Percentiles rank a stretch among this genome's conserved stretches.
Evolutionary conservation across 2,888 invertebrate species (phyloP).

Genomic region (Ecdyonurus torrentis): DNA sequence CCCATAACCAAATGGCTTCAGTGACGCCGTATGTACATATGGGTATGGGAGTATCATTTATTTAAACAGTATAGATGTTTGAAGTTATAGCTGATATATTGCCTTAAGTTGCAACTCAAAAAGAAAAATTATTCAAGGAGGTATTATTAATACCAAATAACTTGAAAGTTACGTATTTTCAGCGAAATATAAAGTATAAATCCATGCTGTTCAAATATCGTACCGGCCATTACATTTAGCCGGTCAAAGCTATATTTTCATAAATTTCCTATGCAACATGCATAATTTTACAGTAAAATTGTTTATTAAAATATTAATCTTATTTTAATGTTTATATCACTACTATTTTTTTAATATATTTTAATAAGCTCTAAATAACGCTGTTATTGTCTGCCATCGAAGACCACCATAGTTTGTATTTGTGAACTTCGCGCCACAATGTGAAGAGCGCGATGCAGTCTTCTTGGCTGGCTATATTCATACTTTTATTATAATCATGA

Average conservation of each 20-base stretch:
- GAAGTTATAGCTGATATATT: constrained; percentile 5
- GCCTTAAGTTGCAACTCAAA: not conserved
- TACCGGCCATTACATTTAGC: too few relatives aligned
- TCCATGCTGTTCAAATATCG: too few relatives aligned
- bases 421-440: not conserved
- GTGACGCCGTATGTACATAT: constrained; percentile 10
- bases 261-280: too few relatives aligned
- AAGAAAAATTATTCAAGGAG: not conserved
- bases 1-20: not conserved
- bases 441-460: too few relatives aligned
- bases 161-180: too few relatives aligned
- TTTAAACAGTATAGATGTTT: constrained; percentile 14
- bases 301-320: not conserved
- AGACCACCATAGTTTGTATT: not conserved
- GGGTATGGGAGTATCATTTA: constrained; percentile 10
- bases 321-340: not conserved
- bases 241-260: too few relatives aligned
- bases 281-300: not conserved
- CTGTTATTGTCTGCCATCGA: not conserved
- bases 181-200: too few relatives aligned
- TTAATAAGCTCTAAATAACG: too few relatives aligned
- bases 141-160: not conserved
- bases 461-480: too few relatives aligned
- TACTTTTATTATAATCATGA: too few relatives aligned
- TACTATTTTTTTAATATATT: not conserved